phyloP scores from a whole-genome alignment of 2,113 vertebrate species.

The Gymnobelideus leadbeateri region DNA sequence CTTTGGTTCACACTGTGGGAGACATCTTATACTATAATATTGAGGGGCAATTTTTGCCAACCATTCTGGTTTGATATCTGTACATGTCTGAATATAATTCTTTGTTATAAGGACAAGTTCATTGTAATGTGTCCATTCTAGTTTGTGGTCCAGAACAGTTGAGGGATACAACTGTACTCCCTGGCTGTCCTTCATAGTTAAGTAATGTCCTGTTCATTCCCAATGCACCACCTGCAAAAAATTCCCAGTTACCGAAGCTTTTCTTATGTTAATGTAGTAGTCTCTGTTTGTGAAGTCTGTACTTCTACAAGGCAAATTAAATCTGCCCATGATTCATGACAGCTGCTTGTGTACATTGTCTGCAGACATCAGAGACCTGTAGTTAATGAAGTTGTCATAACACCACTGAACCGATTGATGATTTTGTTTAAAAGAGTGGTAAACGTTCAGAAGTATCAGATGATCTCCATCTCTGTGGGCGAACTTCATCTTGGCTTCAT shows the following conservation, averaged over 20 bases:
- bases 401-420: conserved; percentile 99
- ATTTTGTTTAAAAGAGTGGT: conserved; percentile 99
- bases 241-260: conserved; percentile 89
- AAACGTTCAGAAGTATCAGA: conserved; percentile 97
- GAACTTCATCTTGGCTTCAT: conserved; percentile 98
- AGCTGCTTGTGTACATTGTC: conserved; percentile 99
- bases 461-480: conserved; percentile 99
- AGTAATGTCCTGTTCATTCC: conserved; percentile 93
- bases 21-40: conserved; percentile 95
- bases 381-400: conserved; percentile 99
- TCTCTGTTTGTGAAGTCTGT: conserved; percentile 99
- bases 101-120: conserved; percentile 95
- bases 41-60: conserved; percentile 93
- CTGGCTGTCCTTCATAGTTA: conserved; percentile 95
- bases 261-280: conserved; percentile 99
- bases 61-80: conserved; percentile 94
- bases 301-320: conserved; percentile 98
- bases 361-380: conserved; percentile 99
- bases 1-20: conserved; percentile 94
- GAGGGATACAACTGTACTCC: conserved; percentile 94
- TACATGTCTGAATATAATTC: conserved; percentile 94
- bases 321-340: conserved; percentile 99
- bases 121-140: conserved; percentile 94
- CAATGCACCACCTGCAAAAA: conserved; percentile 90
- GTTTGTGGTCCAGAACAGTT: conserved; percentile 94